phyloP scores from a whole-genome alignment of 2,797 vertebrate genomes.

The Syndactyla subalaris region DNA sequence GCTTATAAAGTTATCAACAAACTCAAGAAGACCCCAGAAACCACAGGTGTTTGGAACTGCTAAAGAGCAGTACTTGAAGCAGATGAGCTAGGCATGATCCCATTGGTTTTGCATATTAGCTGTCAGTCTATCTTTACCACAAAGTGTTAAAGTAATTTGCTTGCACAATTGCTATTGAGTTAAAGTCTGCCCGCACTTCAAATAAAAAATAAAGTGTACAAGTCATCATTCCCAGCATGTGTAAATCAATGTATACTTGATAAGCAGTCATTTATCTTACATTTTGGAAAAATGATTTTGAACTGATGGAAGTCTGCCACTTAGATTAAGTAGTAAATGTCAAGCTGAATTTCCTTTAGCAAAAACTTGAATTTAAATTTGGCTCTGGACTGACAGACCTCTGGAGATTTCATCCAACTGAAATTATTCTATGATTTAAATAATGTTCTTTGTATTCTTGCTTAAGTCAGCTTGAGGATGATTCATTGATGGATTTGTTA shows the following conservation, averaged over 20 bases:
- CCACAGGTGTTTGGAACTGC: not conserved
- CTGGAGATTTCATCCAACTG: not conserved
- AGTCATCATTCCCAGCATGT: not conserved
- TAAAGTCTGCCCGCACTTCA: not conserved
- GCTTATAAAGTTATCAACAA: not conserved
- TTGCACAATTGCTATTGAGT: not conserved
- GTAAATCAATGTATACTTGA: not conserved
- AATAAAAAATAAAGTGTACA: not conserved
- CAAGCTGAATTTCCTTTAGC: not conserved
- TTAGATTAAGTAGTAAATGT: not conserved
- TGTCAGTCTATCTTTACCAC: not conserved
- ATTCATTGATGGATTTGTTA: not conserved
- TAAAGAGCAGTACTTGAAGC: not conserved
- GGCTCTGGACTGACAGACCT: not conserved
- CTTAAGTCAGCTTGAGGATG: not conserved
- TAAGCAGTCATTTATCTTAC: not conserved
- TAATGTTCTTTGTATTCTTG: not conserved
- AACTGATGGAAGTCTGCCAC: not conserved
- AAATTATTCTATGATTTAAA: not conserved
- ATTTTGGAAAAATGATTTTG: not conserved
- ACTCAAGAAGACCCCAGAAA: not conserved
- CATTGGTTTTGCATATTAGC: not conserved
- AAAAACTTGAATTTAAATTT: not conserved
- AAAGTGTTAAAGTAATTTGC: not conserved
- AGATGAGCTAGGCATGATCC: not conserved